A percentile compares a stretch with the other conserved stretches of the same genome.
phyloP scores from a whole-genome alignment of 2,888 invertebrate species.

The Anodontia alba region DNA sequence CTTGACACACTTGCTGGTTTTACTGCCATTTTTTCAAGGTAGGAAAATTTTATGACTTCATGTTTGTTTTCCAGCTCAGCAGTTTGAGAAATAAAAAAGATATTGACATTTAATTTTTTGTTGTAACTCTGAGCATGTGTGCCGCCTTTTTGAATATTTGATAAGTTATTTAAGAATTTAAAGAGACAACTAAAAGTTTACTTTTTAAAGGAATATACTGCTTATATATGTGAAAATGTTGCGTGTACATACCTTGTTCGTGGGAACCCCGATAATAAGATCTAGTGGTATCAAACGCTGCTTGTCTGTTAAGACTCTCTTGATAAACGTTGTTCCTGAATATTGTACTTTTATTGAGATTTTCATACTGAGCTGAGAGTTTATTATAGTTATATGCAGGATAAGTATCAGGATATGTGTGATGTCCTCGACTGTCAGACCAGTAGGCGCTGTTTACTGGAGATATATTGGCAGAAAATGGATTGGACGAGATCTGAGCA shows the following conservation, averaged over 20 bases:
- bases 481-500: constrained; percentile 65
- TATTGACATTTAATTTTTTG: too few species aligned
- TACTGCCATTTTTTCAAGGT: too few species aligned
- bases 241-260: constrained; percentile 70
- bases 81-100: too few species aligned
- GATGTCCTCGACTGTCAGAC: constrained; percentile 66
- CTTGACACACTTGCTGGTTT: too few species aligned
- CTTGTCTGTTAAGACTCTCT: constrained; percentile 63
- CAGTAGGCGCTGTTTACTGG: constrained; percentile 66
- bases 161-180: too few species aligned
- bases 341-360: constrained; percentile 68
- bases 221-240: too few species aligned
- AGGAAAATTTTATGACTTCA: too few species aligned
- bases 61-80: too few species aligned
- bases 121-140: too few species aligned
- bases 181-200: too few species aligned
- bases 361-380: constrained; percentile 69
- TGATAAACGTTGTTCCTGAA: constrained; percentile 67
- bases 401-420: constrained; percentile 67
- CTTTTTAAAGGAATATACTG: too few species aligned
- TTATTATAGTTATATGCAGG: constrained; percentile 68
- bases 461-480: constrained; percentile 58
- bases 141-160: too few species aligned
- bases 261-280: constrained; percentile 68
- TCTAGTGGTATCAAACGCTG: constrained; percentile 69